Conservation (phyloP, 2,113 vertebrate genomes). For the Neofelis nebulosa region DNA sequence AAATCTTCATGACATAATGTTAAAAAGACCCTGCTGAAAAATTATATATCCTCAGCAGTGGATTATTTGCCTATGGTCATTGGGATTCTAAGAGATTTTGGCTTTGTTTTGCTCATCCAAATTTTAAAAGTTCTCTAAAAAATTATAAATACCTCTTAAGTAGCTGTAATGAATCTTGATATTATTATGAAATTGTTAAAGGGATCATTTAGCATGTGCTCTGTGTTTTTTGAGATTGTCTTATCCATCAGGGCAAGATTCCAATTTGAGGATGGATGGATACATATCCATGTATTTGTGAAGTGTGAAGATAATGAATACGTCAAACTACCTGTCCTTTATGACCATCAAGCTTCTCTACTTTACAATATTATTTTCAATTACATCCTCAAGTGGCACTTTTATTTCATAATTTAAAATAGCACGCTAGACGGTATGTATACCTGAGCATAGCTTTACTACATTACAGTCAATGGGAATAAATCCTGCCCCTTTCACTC, state of each 20-base stretch:
- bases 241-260: background rate
- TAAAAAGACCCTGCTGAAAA: conserved; percentile 3
- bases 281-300: conserved; percentile 56
- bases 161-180: background rate
- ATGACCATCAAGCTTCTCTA: conserved; percentile 54
- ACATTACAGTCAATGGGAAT: conserved; percentile 53
- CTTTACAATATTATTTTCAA: conserved; percentile 64
- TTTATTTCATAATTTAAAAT: conserved; percentile 72
- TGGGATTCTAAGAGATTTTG: background rate
- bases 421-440: conserved; percentile 59
- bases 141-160: background rate
- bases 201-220: conserved; percentile 9
- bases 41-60: background rate
- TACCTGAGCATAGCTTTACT: conserved; percentile 48
- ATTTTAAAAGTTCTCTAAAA: conserved; percentile 36
- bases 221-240: conserved; percentile 26
- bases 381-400: conserved; percentile 26
- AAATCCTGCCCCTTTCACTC: conserved; percentile 55
- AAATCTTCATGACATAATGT: background rate
- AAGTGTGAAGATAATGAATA: conserved; percentile 41
- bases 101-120: conserved; percentile 40
- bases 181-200: conserved; percentile 46
- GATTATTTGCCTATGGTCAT: background rate
- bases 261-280: background rate
- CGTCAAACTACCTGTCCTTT: conserved; percentile 23